Base-by-base conservation (phyloP, 1,140 invertebrate genomes). In the Ceratosolen fusciceps region DNA sequence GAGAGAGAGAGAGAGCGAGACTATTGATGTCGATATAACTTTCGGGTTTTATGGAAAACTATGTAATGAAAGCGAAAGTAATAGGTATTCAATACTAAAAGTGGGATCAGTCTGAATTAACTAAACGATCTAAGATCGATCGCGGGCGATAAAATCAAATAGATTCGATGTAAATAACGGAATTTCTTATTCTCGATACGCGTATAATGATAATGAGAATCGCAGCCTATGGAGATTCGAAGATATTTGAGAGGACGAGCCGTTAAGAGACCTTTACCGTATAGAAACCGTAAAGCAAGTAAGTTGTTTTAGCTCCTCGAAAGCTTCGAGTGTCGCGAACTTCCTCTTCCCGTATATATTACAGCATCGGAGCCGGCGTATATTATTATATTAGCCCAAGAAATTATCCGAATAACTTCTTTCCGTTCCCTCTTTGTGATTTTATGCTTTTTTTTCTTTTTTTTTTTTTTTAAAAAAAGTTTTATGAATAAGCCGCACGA, bases 261-360 rank as follows among this genome's bases (percentile, higher is more conserved):
- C 34, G 37, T 74, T 74, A 68, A 68, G 62, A n/a, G n/a, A n/a
- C n/a, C n/a, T n/a, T n/a, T n/a, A n/a, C n/a, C n/a, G n/a, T n/a
- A n/a, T n/a, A n/a, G n/a, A n/a, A 58, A 26, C n/a, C 54, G 26
- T 78, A 78, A 78, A 78, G n/a, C n/a, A n/a, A 78, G 43, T 62
- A 29, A 72, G 24, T 78, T 39, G 56, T 62, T 62, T 54, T 19
- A 60, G 71, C 37, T 62, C 14, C n/a, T 47, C 58, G 29, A 43
- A 1, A 14, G 12, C 52, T 52, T 65, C 74, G 37, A 49, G n/a
- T 62, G 12, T 47, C 4, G 47, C 56, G 12, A 37, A 26, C 12
- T 62, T 47, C n/a, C 31, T 26, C 0, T 71, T 52, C 72, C 1
- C 56, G 7, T 43, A 29, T 26, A 21, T 77, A 60, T 58, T 31